Evolutionary conservation across 1,140 invertebrate species (phyloP), one percentile per base, ranked within the genome.

Genomic region (Drosophila pruinosa): DNA sequence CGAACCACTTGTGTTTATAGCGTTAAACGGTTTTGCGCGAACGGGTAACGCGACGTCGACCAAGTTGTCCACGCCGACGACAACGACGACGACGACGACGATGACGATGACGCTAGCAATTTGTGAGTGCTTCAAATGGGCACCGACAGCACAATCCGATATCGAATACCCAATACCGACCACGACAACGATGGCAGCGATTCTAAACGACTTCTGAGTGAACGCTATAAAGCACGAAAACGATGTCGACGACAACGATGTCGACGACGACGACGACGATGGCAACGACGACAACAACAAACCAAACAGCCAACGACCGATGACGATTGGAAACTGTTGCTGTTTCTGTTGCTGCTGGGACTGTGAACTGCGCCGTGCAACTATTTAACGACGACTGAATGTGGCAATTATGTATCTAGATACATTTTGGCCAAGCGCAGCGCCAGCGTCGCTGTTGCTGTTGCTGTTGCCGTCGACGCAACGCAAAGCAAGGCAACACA

Each of bases 341-440:
- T 70, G 48, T 7, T 26, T 12, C 41, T 58, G 62, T 4, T 57
- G 52, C 28, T 72, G 52, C 6, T 73, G 57, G 15, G 48, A 61
- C 39, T 67, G 63, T 82, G 89, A 85, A 90, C 89, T 90, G 89
- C 78, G 89, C 78, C 89, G 89, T 90, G 86, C 89, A 90, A 90
- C 89, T 90, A 90, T 90, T 90, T 90, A 90, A 90, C 89, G 79
- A 90, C 89, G 89, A 90, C 89, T 90, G 89, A 90, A 89, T 90
- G 89, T 89, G 89, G 89, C 89, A 90, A 90, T 90, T 90, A 90
- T 90, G 89, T 90, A 90, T 90, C 89, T 90, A 90, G 89, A 90
- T 90, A 90, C 89, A 90, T 90, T 90, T 90, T 89, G 78, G 85
- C 74, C 89, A 85, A 86, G 73, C 80, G 78, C 75, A 64, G 57